phyloP scores from a whole-genome alignment of 2,113 vertebrate species.

The Formicarius rufipectus region DNA sequence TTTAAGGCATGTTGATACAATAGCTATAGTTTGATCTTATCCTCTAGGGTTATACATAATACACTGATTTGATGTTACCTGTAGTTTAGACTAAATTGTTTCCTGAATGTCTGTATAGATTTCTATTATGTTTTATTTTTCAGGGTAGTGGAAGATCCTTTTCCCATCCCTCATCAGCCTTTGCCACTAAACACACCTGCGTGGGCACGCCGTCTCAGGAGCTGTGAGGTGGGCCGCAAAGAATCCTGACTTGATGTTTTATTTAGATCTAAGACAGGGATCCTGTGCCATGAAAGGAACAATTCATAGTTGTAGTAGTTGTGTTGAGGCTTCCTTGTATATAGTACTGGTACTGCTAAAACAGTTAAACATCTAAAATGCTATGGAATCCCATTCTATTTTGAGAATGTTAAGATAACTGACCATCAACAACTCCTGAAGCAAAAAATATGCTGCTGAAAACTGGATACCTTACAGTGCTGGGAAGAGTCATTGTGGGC shows the following conservation, averaged over 20 bases:
- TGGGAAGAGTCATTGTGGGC: neutral
- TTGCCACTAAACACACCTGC: slow-evolving; percentile 76
- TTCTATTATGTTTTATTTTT: neutral
- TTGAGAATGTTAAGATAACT: neutral
- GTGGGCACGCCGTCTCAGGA: slow-evolving; percentile 80
- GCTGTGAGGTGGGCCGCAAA: slow-evolving; percentile 77
- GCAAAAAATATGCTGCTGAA: neutral
- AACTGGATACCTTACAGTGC: neutral
- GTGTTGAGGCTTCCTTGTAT: neutral
- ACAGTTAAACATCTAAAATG: neutral
- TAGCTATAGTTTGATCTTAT: neutral
- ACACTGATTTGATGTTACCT: neutral
- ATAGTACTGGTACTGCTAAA: neutral
- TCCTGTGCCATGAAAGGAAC: neutral
- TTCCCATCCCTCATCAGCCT: slow-evolving; percentile 72
- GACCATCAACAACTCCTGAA: neutral
- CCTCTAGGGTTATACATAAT: neutral
- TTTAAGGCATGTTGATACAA: neutral
- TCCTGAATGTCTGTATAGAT: neutral
- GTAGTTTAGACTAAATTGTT: neutral
- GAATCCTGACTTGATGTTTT: neutral
- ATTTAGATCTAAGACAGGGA: neutral
- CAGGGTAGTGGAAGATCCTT: slow-evolving; percentile 69
- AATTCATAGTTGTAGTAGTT: neutral
- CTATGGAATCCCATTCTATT: neutral